Conservation (phyloP, 2,113 vertebrate genomes). For the Dermatemys mawii region DNA sequence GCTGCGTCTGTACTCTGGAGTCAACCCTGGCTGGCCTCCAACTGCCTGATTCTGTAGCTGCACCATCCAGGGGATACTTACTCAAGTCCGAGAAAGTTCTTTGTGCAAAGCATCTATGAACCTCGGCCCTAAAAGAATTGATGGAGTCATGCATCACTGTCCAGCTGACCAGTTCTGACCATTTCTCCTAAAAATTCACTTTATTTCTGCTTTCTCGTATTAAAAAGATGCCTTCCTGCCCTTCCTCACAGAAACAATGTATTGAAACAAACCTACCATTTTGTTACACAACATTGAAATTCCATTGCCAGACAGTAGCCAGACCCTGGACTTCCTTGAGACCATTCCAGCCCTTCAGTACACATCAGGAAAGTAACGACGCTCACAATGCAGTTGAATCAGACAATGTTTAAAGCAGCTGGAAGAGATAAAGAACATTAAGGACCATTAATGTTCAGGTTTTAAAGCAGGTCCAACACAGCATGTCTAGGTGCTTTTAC, state of each 20-base stretch:
- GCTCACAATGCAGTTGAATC: neutral
- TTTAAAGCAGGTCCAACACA: too few species aligned
- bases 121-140: neutral
- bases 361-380: neutral
- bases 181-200: neutral
- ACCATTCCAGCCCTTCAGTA: neutral
- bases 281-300: neutral
- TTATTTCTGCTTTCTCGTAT: neutral
- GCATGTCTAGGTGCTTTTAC: too few species aligned
- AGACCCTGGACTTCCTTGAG: neutral
- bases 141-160: neutral
- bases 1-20: neutral
- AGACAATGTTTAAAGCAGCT: too few species aligned
- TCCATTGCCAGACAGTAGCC: neutral
- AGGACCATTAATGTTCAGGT: too few species aligned
- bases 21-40: neutral
- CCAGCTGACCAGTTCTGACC: neutral
- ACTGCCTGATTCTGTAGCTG: neutral
- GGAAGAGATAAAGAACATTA: too few species aligned
- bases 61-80: neutral
- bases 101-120: neutral
- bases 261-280: neutral
- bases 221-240: neutral
- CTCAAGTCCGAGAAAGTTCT: neutral
- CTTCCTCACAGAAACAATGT: neutral